phyloP scores from a whole-genome alignment of 1,140 invertebrate species.

The Reticulitermes speratus region DNA sequence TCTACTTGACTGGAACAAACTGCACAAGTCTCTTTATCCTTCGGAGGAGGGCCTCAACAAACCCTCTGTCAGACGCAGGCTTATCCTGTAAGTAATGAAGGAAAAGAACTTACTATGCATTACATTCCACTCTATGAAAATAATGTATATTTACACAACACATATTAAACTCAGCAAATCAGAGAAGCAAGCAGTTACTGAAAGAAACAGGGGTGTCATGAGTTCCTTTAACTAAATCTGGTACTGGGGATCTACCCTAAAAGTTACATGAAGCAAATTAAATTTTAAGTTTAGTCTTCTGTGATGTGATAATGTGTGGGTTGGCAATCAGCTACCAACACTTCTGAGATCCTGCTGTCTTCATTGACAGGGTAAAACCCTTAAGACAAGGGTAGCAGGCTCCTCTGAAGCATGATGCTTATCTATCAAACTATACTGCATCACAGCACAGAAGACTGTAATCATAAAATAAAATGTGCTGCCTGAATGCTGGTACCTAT shows the following conservation, averaged over 20 bases:
- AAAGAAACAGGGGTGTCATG: no score
- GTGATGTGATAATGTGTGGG: no score
- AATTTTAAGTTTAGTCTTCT: no score
- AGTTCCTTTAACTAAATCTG: no score
- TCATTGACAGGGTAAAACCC: no score
- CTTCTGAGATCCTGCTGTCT: no score
- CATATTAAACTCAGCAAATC: not conserved
- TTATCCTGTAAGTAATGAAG: slow-evolving; percentile 52
- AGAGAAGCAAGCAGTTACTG: not conserved
- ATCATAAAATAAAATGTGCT: no score
- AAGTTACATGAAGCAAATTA: no score
- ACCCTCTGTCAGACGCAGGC: slow-evolving; percentile 60
- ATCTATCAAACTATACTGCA: not conserved
- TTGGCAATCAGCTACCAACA: no score
- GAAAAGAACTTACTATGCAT: not conserved
- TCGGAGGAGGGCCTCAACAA: slow-evolving; percentile 70
- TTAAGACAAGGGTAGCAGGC: no score
- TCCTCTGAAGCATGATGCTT: not conserved
- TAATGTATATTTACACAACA: not conserved
- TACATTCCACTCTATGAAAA: not conserved
- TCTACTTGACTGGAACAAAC: slow-evolving; percentile 64
- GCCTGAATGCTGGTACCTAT: no score
- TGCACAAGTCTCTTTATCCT: slow-evolving; percentile 77
- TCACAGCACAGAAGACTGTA: not conserved
- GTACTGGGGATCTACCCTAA: no score